A percentile compares a stretch with the other conserved stretches of the same genome.
Conservation (phyloP, 2,888 invertebrate genomes). For the Cataglyphis cursor region DNA sequence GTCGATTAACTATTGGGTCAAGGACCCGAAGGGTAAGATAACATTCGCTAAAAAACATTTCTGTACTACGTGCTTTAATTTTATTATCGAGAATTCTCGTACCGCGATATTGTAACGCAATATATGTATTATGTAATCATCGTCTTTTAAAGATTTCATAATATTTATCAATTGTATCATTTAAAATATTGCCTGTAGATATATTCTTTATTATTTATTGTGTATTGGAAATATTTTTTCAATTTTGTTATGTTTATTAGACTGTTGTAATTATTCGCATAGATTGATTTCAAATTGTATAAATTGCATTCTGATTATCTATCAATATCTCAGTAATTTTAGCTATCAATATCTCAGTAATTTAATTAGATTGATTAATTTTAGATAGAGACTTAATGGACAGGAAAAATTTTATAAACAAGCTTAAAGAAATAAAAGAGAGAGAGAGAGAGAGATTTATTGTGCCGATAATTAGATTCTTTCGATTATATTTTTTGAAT, state of each 20-base stretch:
- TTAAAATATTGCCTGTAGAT: not conserved
- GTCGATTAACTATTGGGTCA: conserved; percentile 96
- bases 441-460: not conserved
- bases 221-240: conserved; percentile 10
- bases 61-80: not conserved
- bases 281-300: not conserved
- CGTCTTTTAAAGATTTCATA: not conserved
- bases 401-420: not conserved
- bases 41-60: not conserved
- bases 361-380: not conserved
- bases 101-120: not conserved
- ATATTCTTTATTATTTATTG: conserved; percentile 10
- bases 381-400: not conserved
- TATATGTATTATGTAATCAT: conserved; percentile 22
- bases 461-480: not conserved
- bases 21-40: conserved; percentile 92
- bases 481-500: not conserved
- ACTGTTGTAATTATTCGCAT: not conserved
- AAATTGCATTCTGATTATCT: not conserved
- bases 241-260: conserved; percentile 1
- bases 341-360: not conserved
- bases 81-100: not conserved
- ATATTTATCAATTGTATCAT: not conserved
- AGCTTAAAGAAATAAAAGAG: not conserved
- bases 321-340: not conserved